Evolutionary conservation across 2,113 vertebrate genomes (phyloP).

Genomic region (Gnathonemus longibarbis): DNA sequence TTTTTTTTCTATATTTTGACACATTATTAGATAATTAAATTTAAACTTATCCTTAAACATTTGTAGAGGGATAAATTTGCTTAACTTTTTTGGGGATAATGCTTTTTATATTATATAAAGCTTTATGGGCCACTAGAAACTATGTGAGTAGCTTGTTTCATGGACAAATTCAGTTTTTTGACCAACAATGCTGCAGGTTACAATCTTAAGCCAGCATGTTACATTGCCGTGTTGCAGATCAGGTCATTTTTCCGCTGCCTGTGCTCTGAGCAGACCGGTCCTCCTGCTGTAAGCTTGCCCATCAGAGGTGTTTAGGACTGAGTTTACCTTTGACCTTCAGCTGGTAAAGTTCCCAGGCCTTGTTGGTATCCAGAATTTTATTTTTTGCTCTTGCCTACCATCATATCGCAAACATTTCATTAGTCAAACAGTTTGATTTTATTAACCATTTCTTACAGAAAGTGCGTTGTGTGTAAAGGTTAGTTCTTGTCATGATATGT

Average conservation of each 20-base stretch:
- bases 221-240: neutral
- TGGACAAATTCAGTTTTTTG: neutral
- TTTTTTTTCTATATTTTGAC: neutral
- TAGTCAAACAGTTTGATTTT: neutral
- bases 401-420: neutral
- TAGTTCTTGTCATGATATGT: neutral
- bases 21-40: neutral
- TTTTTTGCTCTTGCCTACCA: neutral
- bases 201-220: neutral
- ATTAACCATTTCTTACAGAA: neutral
- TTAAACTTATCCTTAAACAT: neutral
- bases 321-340: neutral
- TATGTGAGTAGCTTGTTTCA: neutral
- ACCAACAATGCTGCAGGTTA: neutral
- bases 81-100: neutral
- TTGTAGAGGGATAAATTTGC: neutral
- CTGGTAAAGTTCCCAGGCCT: neutral
- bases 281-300: neutral
- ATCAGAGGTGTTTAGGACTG: neutral
- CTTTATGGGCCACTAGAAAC: neutral
- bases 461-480: neutral
- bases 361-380: neutral
- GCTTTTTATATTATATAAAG: neutral
- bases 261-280: neutral
- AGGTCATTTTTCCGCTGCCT: neutral